Percentiles rank a stretch among this genome's conserved stretches.
These are phyloP conservation scores for Galaxias olidus DNA, from an alignment of 2,797 vertebrate species.

Conservation along the genomic window DNA sequence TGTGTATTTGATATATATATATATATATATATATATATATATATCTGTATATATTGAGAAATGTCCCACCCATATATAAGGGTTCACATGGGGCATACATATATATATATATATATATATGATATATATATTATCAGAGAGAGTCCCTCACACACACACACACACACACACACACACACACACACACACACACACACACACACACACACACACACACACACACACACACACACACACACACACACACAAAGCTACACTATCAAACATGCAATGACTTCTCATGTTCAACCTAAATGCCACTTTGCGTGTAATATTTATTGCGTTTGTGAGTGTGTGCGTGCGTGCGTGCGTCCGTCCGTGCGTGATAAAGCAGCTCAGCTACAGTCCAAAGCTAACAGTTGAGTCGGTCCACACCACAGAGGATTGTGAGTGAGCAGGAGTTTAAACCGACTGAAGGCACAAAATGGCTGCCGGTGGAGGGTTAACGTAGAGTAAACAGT, in stretches of 20 bases:
- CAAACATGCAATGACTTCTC: no score
- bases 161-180: constrained; percentile 23
- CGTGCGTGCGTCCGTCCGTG: constrained; percentile 14
- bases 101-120: no score
- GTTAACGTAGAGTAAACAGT: not conserved
- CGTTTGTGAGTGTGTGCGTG: constrained; percentile 12
- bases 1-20: constrained; percentile 76
- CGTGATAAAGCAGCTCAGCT: constrained; percentile 2
- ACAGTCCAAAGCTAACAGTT: not conserved
- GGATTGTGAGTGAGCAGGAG: no score
- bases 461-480: no score
- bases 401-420: not conserved
- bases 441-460: no score
- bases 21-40: no score
- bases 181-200: constrained; percentile 13
- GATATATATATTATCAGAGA: constrained; percentile 61
- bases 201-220: constrained; percentile 22
- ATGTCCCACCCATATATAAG: constrained; percentile 67
- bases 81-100: constrained; percentile 66
- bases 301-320: constrained; percentile 3
- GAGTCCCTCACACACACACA: constrained; percentile 9
- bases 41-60: no score
- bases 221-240: constrained; percentile 14
- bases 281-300: no score
- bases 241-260: not conserved